phyloP scores from a whole-genome alignment of 1,140 invertebrate species.

The Penaeus japonicus region DNA sequence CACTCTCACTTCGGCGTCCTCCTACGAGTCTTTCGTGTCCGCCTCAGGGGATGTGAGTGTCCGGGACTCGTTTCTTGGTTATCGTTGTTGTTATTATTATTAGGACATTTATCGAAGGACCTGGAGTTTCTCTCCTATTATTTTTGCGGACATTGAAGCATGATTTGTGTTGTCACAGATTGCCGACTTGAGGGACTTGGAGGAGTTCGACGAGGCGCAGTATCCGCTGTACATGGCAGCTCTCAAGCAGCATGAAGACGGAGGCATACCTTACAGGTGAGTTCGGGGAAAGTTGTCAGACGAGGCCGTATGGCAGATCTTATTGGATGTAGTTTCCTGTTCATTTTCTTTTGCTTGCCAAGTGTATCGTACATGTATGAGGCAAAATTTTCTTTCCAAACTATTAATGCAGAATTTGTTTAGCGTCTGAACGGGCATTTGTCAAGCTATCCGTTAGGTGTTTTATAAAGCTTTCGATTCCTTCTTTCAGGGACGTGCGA shows the following conservation, averaged over 20 bases:
- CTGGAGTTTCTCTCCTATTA: neutral
- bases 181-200: slow-evolving; percentile 87
- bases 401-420: too few species aligned
- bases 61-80: slow-evolving; percentile 58
- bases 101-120: neutral
- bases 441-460: too few species aligned
- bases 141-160: neutral
- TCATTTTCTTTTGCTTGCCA: neutral
- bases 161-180: slow-evolving; percentile 69
- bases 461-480: neutral
- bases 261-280: slow-evolving; percentile 79
- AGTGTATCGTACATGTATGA: neutral
- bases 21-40: slow-evolving; percentile 92
- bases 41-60: slow-evolving; percentile 83
- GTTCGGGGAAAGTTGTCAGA: neutral
- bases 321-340: neutral
- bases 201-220: slow-evolving; percentile 83
- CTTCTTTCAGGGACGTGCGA: slow-evolving; percentile 72
- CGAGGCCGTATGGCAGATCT: neutral
- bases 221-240: slow-evolving; percentile 83
- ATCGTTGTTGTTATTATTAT: neutral
- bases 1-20: slow-evolving; percentile 69
- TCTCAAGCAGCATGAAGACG: slow-evolving; percentile 78
- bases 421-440: too few species aligned
- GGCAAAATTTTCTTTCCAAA: neutral